These are phyloP conservation scores for Calliphora vomitoria DNA, from an alignment of 2,888 invertebrate species.

Conservation along the genomic window DNA sequence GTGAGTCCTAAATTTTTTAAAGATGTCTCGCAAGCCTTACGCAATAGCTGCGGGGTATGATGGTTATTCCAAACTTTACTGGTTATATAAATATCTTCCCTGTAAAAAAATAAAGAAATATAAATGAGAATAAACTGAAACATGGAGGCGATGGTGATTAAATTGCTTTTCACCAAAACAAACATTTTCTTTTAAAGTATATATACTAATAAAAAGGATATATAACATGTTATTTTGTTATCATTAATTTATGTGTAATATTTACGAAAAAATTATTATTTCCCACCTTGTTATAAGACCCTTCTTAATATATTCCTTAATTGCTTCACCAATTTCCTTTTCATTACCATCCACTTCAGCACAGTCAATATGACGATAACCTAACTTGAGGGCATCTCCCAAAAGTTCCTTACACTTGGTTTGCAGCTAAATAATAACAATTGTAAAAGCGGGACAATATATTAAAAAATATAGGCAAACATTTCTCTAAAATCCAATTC, in stretches of 20 bases:
- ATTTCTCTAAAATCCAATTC: not conserved
- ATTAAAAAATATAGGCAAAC: no score
- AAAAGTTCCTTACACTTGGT: conserved; percentile 86
- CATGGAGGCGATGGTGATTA: no score
- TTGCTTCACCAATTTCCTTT: conserved; percentile 89
- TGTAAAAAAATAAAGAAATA: conserved; percentile 49
- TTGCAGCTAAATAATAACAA: not conserved
- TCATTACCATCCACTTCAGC: conserved; percentile 90
- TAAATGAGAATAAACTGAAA: not conserved
- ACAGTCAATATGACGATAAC: conserved; percentile 93
- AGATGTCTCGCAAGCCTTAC: conserved; percentile 87
- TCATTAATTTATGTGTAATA: no score
- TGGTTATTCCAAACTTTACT: conserved; percentile 96
- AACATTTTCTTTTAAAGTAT: no score
- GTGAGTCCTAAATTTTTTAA: conserved; percentile 89
- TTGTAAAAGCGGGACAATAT: not conserved
- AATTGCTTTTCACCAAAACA: no score
- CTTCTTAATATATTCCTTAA: conserved; percentile 87
- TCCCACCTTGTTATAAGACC: conserved; percentile 88
- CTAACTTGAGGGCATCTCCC: conserved; percentile 90
- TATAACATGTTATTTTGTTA: no score
- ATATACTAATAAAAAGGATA: no score
- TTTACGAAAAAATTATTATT: no score
- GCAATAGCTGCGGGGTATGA: conserved; percentile 91
- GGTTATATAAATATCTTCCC: conserved; percentile 89